phyloP scores from a whole-genome alignment of 2,797 vertebrate genomes.

The Sparus aurata region DNA sequence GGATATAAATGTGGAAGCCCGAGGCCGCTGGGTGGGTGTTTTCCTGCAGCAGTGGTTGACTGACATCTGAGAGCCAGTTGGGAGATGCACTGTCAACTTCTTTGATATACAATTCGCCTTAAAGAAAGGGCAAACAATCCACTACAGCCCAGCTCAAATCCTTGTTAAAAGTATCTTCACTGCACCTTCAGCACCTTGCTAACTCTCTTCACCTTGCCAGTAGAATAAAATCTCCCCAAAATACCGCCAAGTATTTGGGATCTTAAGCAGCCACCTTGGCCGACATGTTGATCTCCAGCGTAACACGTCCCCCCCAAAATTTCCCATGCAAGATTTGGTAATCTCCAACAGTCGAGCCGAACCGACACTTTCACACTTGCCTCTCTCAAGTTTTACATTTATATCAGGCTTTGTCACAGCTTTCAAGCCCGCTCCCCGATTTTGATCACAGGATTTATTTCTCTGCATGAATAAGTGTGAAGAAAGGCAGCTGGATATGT shows the following conservation, averaged over 20 bases:
- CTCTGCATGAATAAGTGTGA: slow-evolving; percentile 79
- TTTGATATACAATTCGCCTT: not conserved
- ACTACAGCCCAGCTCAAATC: not conserved
- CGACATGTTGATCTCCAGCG: slow-evolving; percentile 52
- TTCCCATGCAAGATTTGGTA: slow-evolving; percentile 57
- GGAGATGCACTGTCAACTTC: not conserved
- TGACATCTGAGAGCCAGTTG: not conserved
- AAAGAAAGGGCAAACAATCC: not conserved
- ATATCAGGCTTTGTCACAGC: slow-evolving; percentile 84
- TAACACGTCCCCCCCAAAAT: slow-evolving; percentile 18
- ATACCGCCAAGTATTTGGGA: slow-evolving; percentile 25
- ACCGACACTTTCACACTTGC: slow-evolving; percentile 72
- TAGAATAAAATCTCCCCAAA: slow-evolving; percentile 9
- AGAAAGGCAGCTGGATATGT: slow-evolving; percentile 75
- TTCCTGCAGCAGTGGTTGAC: not conserved
- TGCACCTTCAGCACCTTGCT: slow-evolving; percentile 20
- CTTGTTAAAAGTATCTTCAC: not conserved
- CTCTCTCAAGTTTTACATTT: slow-evolving; percentile 78
- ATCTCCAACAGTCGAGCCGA: slow-evolving; percentile 65
- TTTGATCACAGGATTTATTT: slow-evolving; percentile 84
- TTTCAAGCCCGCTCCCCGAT: slow-evolving; percentile 73
- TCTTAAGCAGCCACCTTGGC: slow-evolving; percentile 27
- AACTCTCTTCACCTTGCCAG: slow-evolving; percentile 26
- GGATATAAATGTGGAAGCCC: not conserved
- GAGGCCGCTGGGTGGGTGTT: not conserved